Evolutionary conservation across 2,888 invertebrate genomes (phyloP).

Genomic region (Phanerotoma sp.): DNA sequence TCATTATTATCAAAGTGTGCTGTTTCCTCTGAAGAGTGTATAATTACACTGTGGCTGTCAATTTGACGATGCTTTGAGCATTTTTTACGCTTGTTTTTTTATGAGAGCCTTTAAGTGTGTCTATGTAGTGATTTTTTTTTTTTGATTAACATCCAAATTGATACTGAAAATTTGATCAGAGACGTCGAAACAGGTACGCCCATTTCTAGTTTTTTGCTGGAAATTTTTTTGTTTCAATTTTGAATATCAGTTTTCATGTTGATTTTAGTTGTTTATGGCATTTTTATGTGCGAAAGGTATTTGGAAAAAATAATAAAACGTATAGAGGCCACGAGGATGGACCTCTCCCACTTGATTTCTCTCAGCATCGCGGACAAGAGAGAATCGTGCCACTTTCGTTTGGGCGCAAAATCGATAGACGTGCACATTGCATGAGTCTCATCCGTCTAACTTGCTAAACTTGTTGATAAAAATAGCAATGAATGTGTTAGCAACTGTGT

Average conservation of each 20-base stretch:
- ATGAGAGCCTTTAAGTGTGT: neutral
- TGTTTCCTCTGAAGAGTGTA: slow-evolving; percentile 12
- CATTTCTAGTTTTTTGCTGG: slow-evolving; percentile 29
- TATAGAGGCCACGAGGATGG: slow-evolving; percentile 14
- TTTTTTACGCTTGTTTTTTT: neutral
- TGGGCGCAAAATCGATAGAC: slow-evolving; percentile 46
- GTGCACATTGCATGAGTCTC: slow-evolving; percentile 27
- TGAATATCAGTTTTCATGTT: neutral
- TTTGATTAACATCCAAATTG: neutral
- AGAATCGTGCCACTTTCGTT: slow-evolving; percentile 38
- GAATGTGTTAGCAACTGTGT: neutral
- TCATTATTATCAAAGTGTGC: slow-evolving; percentile 5
- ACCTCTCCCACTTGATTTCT: slow-evolving; percentile 23
- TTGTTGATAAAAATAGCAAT: slow-evolving; percentile 29
- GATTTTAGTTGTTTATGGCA: too few relatives aligned
- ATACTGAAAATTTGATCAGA: neutral
- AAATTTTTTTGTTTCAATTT: neutral
- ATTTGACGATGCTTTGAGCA: slow-evolving; percentile 1
- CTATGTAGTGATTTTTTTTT: neutral
- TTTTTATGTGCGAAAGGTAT: too few relatives aligned
- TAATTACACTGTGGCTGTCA: slow-evolving; percentile 9
- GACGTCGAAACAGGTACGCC: slow-evolving; percentile 33
- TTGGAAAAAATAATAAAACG: too few relatives aligned
- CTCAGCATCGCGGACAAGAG: slow-evolving; percentile 25
- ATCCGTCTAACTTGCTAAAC: slow-evolving; percentile 15